A percentile compares a stretch with the other conserved stretches of the same genome.
Conservation (phyloP, 2,888 invertebrate genomes). For the Ectropis crepuscularia region DNA sequence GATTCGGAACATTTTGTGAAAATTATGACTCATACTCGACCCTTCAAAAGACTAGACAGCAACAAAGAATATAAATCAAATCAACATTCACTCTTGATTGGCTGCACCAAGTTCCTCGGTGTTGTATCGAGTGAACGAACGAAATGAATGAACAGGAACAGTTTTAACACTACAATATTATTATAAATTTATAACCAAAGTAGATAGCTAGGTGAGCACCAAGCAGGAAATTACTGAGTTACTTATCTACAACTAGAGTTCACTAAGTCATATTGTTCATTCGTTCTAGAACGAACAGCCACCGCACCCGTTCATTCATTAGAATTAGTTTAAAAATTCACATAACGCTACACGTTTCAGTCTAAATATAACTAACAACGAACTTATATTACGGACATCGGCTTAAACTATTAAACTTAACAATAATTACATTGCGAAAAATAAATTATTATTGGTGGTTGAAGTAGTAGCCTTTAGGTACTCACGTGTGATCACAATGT, state of each 20-base stretch:
- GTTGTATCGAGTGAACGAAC: constrained; percentile 11
- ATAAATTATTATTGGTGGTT: constrained; percentile 45
- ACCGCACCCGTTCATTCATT: constrained; percentile 13
- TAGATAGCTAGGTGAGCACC: background rate
- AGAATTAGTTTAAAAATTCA: background rate
- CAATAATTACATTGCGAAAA: constrained; percentile 46
- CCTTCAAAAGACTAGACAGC: constrained; percentile 34
- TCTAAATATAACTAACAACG: constrained; percentile 35
- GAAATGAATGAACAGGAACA: constrained; percentile 11
- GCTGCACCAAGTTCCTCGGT: constrained; percentile 20
- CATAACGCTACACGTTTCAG: constrained; percentile 22
- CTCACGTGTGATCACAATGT: constrained; percentile 53
- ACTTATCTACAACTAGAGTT: background rate
- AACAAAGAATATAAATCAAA: constrained; percentile 20
- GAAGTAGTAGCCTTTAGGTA: constrained; percentile 45
- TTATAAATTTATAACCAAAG: background rate
- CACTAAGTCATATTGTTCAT: background rate
- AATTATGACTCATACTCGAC: constrained; percentile 27
- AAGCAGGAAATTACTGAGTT: background rate
- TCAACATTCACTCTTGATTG: constrained; percentile 27
- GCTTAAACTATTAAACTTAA: constrained; percentile 39
- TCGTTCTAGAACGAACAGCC: background rate
- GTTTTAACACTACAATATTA: background rate
- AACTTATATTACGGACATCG: constrained; percentile 35
- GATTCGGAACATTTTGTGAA: constrained; percentile 7